Percentiles rank a stretch among this genome's conserved stretches.
Conservation (phyloP, 2,888 invertebrate species). For the Ophion slaviceki region DNA sequence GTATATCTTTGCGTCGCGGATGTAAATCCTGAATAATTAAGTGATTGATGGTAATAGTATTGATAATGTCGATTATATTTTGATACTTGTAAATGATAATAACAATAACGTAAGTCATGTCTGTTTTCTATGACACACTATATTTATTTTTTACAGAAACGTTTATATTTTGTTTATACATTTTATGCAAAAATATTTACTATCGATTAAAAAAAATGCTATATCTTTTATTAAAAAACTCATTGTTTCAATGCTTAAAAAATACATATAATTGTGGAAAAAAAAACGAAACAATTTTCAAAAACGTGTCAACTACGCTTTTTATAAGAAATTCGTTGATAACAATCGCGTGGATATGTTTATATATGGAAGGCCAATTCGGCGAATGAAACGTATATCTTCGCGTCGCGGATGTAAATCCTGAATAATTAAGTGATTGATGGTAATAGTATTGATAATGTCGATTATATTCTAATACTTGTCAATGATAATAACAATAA, state of each 20-base stretch:
- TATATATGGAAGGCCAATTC: too few relatives aligned
- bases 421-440: conserved; percentile 25
- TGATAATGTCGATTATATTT: not conserved
- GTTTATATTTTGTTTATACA: too few relatives aligned
- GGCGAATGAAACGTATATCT: not conserved
- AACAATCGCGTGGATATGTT: not conserved
- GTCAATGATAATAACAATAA: not conserved
- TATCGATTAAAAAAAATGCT: not conserved
- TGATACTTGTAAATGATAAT: not conserved
- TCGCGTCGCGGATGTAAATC: not conserved
- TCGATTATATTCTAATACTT: not conserved
- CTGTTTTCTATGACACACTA: too few relatives aligned
- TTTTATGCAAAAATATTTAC: not conserved
- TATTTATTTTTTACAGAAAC: too few relatives aligned
- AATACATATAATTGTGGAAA: too few relatives aligned
- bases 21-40: conserved; percentile 15
- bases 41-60: conserved; percentile 1
- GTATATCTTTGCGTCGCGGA: not conserved
- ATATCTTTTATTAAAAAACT: not conserved
- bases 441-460: not conserved
- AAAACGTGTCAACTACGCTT: not conserved
- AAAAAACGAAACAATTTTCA: not conserved
- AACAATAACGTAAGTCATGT: not conserved
- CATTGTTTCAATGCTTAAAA: not conserved
- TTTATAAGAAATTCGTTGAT: not conserved